Percentiles rank a stretch among this genome's conserved stretches.
Conservation (phyloP, 2,797 vertebrate genomes). For the Pteronotus mesoamericanus region DNA sequence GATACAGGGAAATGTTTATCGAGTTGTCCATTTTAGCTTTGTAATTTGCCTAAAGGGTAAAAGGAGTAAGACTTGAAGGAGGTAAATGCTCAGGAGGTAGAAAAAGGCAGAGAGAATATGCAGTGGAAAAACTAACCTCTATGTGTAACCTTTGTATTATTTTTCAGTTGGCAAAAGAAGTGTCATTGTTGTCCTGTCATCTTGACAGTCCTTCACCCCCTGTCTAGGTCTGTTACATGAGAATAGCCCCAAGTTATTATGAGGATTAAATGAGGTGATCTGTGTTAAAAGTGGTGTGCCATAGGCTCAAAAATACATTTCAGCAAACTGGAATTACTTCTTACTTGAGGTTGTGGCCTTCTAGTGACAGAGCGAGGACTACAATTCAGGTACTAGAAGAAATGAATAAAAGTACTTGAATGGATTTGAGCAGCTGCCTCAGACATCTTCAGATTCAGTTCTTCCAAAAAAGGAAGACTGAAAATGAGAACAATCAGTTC, state of each 20-base stretch:
- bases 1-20: conserved; percentile 7
- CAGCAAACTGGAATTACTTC: background rate
- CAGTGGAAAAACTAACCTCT: background rate
- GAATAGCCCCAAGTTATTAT: background rate
- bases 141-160: background rate
- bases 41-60: conserved; percentile 11
- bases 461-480: background rate
- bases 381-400: background rate
- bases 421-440: background rate
- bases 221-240: background rate
- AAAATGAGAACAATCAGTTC: background rate
- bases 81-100: background rate
- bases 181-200: background rate
- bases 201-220: background rate
- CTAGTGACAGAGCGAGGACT: background rate
- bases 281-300: background rate
- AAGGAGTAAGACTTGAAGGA: background rate
- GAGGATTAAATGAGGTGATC: background rate
- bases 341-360: background rate
- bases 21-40: background rate
- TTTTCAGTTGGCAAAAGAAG: conserved; percentile 7
- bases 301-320: background rate
- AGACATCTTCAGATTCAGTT: background rate
- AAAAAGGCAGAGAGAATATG: background rate
- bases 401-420: background rate